Percentiles rank a stretch among this genome's conserved stretches.
These are phyloP conservation scores for Solenodon paradoxus DNA, from an alignment of 2,113 vertebrate species.

Conservation along the genomic window DNA sequence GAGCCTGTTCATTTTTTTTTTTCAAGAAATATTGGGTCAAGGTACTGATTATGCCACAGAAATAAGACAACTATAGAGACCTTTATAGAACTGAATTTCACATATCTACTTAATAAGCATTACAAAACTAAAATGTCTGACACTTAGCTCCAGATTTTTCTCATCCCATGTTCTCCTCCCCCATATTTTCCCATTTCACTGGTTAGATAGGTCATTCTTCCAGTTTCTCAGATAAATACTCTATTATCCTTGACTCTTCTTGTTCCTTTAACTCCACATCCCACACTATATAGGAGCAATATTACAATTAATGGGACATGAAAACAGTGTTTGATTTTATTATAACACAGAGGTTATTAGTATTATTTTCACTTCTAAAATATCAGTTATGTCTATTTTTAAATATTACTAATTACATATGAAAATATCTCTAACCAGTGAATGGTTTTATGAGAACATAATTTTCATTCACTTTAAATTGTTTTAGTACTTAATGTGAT, in stretches of 20 bases:
- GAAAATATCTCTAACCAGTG: background rate
- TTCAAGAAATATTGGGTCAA: background rate
- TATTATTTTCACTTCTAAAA: constrained; percentile 18
- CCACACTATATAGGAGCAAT: background rate
- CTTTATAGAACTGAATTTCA: background rate
- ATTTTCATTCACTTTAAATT: background rate
- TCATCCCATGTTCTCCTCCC: background rate
- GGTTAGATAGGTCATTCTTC: background rate
- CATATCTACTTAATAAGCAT: background rate
- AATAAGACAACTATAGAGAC: background rate
- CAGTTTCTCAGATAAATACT: background rate
- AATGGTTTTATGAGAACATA: background rate
- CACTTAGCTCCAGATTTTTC: background rate
- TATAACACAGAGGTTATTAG: background rate
- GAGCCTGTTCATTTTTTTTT: background rate
- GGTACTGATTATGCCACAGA: background rate
- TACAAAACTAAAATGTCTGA: background rate
- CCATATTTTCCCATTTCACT: background rate
- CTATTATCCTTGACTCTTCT: background rate
- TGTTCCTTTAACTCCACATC: background rate
- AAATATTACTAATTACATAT: background rate
- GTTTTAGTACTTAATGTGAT: background rate
- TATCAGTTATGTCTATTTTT: background rate
- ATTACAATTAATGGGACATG: background rate
- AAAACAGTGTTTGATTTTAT: background rate